Base-by-base conservation (phyloP, 1,140 invertebrate species). In the Sminthurides bifidus region DNA sequence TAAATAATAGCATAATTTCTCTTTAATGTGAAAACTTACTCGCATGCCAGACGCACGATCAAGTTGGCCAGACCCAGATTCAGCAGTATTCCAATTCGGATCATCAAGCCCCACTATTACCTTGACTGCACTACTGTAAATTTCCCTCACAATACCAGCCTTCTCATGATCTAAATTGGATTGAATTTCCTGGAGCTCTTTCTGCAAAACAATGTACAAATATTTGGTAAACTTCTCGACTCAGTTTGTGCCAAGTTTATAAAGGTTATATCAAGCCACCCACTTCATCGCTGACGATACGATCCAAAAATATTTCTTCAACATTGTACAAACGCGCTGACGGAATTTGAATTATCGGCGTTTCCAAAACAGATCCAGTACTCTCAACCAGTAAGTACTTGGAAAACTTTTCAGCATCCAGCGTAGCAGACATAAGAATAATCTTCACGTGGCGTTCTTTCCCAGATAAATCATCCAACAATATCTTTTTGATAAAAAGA, bases 401-500 rank as follows among this genome's bases (percentile, higher is more conserved):
- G 24, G 71, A 63, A 66, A 81, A 79, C 30, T 67, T 68, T 31
- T 57, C 40, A 1, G 63, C 51, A 57, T 77, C 68, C 37, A 80
- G 67, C 19, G 79, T 76, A 5, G 79, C 79, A 59, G 77, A 79
- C 79, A 81, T 81, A 26, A 81, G 66, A 58, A 81, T 72, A 0
- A 79, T 43, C 65, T 74, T 64, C 0, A 59, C 56, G 40, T 60
- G 46, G 26, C 44, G 51, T 14, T 64, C 41, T 8, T 53, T 59
- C 26, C 61, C 61, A 1, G 56, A 8, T 1, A 14, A 6, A 35
- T 64, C 59, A 48, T 41, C 46, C 12, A 37, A 29, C 14, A 64
- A 37, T 35, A 64, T 64, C 31, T 86, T 87, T 55, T 84, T 81
- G 0, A 98, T 76, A 17, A 96, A 72, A 19, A 95, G 76, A 4